Percentiles rank a stretch among this genome's conserved stretches.
Evolutionary conservation across 2,113 vertebrate species (phyloP).

Genomic region (Oostethus manadensis): DNA sequence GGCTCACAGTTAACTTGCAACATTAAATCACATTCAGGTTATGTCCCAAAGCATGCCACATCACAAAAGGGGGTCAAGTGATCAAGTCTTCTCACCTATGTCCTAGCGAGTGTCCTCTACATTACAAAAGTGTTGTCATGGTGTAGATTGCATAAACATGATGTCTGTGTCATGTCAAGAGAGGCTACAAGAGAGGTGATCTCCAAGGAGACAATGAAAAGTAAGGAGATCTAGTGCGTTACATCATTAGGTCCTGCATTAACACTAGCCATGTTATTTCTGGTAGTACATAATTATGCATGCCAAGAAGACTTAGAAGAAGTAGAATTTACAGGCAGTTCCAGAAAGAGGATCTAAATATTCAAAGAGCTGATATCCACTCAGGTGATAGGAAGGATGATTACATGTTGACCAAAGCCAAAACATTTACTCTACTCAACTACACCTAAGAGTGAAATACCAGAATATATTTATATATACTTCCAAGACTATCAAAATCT

Average conservation of each 20-base stretch:
- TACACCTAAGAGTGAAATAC: conserved; percentile 69
- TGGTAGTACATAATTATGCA: conserved; percentile 91
- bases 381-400: conserved; percentile 89
- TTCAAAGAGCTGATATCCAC: conserved; percentile 93
- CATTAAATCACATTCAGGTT: conserved; percentile 99
- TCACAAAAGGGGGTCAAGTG: conserved; percentile 90
- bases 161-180: conserved; percentile 86
- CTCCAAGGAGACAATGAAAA: conserved; percentile 68
- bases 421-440: conserved; percentile 63
- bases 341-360: conserved; percentile 73
- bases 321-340: conserved; percentile 74
- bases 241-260: conserved; percentile 94
- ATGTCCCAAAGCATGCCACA: conserved; percentile 95
- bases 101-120: conserved; percentile 89
- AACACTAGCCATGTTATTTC: conserved; percentile 82
- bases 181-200: conserved; percentile 66
- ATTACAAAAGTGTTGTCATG: conserved; percentile 85
- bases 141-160: conserved; percentile 89
- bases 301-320: conserved; percentile 92
- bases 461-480: conserved; percentile 53
- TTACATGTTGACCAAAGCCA: conserved; percentile 90
- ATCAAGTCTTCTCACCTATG: conserved; percentile 90
- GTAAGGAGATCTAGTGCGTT: conserved; percentile 86
- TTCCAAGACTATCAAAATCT: conserved; percentile 71
- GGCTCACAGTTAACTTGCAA: conserved; percentile 99